Evolutionary conservation across 2,797 vertebrate genomes (phyloP).

Genomic region (Sebastes wilsoni): DNA sequence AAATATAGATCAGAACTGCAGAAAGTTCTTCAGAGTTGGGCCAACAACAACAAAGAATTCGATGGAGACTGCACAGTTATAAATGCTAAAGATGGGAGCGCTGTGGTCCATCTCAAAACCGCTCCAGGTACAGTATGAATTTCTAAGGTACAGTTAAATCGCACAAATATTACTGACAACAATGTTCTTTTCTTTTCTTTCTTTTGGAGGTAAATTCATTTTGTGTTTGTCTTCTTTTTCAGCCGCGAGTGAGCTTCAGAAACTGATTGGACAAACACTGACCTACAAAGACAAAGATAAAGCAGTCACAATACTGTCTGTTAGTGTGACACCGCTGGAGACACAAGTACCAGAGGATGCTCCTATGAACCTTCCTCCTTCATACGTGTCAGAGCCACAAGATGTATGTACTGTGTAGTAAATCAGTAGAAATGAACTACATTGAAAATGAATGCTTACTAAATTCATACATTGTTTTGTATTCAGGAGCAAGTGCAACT

Average conservation of each 20-base stretch:
- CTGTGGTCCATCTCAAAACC: neutral
- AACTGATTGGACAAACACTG: neutral
- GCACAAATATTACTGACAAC: neutral
- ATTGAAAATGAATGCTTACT: neutral
- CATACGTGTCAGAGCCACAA: neutral
- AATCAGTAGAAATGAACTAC: neutral
- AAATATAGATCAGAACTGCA: accelerated
- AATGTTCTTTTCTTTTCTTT: neutral
- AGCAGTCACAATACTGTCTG: neutral
- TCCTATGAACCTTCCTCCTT: neutral
- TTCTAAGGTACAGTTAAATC: neutral
- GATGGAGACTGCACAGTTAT: accelerated
- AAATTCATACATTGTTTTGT: neutral
- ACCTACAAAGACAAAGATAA: accelerated
- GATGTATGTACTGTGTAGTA: constrained; percentile 32
- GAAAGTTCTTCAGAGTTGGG: constrained; percentile 53
- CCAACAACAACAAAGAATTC: accelerated
- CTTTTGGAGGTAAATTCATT: accelerated
- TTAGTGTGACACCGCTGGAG: accelerated
- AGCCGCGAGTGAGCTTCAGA: neutral
- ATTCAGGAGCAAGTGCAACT: neutral
- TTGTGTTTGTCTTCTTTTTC: constrained; percentile 4
- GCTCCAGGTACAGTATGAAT: constrained; percentile 46
- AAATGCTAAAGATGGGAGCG: accelerated
- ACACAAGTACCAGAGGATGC: neutral